Conservation (phyloP, 2,797 vertebrate genomes). For the Poecilia picta region DNA sequence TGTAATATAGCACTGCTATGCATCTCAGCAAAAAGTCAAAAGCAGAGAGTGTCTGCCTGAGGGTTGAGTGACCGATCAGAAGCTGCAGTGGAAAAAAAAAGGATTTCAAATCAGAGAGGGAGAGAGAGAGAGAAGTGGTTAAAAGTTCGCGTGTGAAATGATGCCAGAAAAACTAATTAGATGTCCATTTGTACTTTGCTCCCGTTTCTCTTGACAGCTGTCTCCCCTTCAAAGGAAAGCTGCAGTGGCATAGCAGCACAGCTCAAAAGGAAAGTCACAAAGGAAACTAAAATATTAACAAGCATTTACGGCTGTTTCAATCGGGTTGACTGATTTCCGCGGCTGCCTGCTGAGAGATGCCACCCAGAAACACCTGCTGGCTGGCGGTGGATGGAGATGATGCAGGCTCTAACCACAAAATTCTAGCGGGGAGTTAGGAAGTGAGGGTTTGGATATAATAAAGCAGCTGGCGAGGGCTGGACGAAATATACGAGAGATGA, state of each 20-base stretch:
- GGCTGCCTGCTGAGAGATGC: constrained; percentile 42
- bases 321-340: constrained; percentile 44
- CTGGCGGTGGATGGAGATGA: constrained; percentile 44
- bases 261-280: constrained; percentile 36
- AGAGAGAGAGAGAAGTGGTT: constrained; percentile 30
- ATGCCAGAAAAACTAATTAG: constrained; percentile 70
- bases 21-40: constrained; percentile 52
- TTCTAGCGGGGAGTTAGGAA: constrained; percentile 65
- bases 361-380: constrained; percentile 67
- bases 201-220: constrained; percentile 74
- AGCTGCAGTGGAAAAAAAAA: constrained; percentile 19
- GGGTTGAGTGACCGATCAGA: constrained; percentile 64
- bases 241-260: constrained; percentile 31
- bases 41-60: constrained; percentile 6
- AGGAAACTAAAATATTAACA: constrained; percentile 37
- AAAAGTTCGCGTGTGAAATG: constrained; percentile 53
- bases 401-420: constrained; percentile 61
- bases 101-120: constrained; percentile 20
- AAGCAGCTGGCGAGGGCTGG: constrained; percentile 72
- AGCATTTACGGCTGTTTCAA: constrained; percentile 24
- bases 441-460: constrained; percentile 63
- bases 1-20: constrained; percentile 59
- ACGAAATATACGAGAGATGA: constrained; percentile 61
- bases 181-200: constrained; percentile 57
- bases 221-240: constrained; percentile 69